Conservation (phyloP, 2,113 vertebrate species). For the Coreoperca whiteheadi region DNA sequence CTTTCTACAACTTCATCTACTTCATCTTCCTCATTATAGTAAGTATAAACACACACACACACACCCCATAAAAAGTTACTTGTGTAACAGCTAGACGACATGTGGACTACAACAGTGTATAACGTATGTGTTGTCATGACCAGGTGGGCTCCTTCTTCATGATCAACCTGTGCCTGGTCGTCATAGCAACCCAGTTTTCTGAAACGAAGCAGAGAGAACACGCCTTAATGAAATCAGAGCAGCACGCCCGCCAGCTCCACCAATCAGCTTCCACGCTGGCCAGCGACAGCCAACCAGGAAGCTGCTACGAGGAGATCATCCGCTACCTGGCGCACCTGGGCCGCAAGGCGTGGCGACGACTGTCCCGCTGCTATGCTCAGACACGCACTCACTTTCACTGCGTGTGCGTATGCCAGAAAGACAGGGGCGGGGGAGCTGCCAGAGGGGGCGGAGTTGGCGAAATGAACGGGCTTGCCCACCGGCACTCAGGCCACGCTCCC, state of each 20-base stretch:
- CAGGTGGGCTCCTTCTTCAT: constrained; percentile 99
- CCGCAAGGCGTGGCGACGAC: constrained; percentile 89
- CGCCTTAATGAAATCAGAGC: constrained; percentile 96
- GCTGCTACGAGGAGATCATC: constrained; percentile 97
- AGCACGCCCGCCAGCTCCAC: constrained; percentile 91
- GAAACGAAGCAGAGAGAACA: constrained; percentile 99
- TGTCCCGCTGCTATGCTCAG: constrained; percentile 77
- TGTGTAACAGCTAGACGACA: not conserved
- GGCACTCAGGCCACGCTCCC: constrained; percentile 82
- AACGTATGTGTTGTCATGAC: constrained; percentile 12
- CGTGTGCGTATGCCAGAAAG: constrained; percentile 29
- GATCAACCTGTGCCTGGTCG: constrained; percentile 99
- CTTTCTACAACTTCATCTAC: constrained; percentile 85
- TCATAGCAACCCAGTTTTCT: constrained; percentile 98
- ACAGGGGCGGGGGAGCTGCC: constrained; percentile 25
- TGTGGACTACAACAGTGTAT: not conserved
- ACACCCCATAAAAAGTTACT: not conserved
- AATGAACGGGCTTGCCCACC: constrained; percentile 80
- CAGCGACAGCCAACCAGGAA: constrained; percentile 95
- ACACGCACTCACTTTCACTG: not conserved
- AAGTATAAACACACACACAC: constrained; percentile 48
- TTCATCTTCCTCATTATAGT: constrained; percentile 85
- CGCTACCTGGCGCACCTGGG: constrained; percentile 93
- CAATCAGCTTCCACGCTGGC: constrained; percentile 95
- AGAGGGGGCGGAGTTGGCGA: constrained; percentile 55